Base-by-base conservation (phyloP, 2,113 vertebrate species). In the Probosciger aterrimus region DNA sequence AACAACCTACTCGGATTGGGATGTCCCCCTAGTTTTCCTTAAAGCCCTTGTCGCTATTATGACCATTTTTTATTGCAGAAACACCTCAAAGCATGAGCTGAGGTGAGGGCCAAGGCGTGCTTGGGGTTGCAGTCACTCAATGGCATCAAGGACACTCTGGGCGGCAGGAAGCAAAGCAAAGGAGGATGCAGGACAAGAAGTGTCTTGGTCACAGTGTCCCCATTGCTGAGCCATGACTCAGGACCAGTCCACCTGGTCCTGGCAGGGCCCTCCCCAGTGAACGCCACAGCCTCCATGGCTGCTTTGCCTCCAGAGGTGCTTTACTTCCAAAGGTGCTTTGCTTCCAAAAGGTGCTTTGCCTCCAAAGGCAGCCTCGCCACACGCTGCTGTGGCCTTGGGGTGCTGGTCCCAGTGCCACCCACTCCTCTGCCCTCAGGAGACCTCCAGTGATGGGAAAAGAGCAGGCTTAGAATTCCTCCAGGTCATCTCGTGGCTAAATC, bases 311-410 rank as follows among this genome's bases (percentile, higher is more conserved):
- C 47, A 88, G 88, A 84, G 88, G 85, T 93, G 88, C 94, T 96
- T 64, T 22, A 87, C 33, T 82, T 86, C 73, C 67, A 76, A 74
- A 59, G 74, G 89, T 86, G 85, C 85, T 91, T 70, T 53, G 62
- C 62, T 47, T 86, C 63, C 35, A 4, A 69, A 95, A 65, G 93
- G 86, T 91, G 90, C 91, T 95, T 86, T 81, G 81, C 84, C 94
- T 86, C 67, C 82, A 5, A 74, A 47, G 80, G 65, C 88, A 74
- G 76, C 84, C 84, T 80, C 14, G 5, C 68, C 33, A 25, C 3
- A 0, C 5, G 52, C 52, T 4, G 7, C 95, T 24, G 70, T 53
- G 86, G 83, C 82, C 62, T 53, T 4, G 2, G 52, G 86, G 80
- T 91, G 73, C 79, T 6, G 7, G 35, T 65, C 63, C 57, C 63